Evolutionary conservation across 2,113 vertebrate genomes (phyloP).

Genomic region (Phalacrocorax aristotelis): DNA sequence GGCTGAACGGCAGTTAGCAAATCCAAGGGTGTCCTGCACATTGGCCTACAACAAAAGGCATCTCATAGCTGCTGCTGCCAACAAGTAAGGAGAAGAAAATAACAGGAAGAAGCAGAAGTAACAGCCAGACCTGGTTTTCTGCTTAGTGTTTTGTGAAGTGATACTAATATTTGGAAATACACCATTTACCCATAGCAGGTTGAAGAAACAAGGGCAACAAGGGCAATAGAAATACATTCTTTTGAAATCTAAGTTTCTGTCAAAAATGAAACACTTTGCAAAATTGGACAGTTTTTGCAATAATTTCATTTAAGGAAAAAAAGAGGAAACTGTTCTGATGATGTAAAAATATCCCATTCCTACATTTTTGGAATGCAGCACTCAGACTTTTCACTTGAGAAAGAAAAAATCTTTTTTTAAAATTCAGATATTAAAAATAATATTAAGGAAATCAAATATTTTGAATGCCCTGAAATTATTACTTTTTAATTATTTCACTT

Average conservation of each 20-base stretch:
- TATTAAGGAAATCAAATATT: neutral
- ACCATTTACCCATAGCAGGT: neutral
- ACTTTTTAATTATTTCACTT: neutral
- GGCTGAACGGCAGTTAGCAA: neutral
- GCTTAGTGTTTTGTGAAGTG: neutral
- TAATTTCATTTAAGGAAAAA: neutral
- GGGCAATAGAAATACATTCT: neutral
- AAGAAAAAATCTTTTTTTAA: neutral
- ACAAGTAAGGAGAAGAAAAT: neutral
- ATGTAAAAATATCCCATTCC: neutral
- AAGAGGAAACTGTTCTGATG: neutral
- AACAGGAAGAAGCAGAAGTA: neutral
- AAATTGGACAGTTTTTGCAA: neutral
- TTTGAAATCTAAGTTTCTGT: neutral
- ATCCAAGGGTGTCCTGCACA: neutral
- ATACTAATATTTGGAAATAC: neutral
- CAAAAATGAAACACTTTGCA: neutral
- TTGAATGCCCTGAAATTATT: neutral
- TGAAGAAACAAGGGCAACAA: too few species aligned
- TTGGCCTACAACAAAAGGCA: neutral
- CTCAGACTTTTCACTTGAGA: neutral
- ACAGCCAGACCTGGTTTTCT: neutral
- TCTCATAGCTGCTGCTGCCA: rapidly evolving
- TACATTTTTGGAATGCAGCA: neutral
- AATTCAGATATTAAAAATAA: neutral